These are phyloP conservation scores for Aphelenchoides fujianensis DNA, from an alignment of 1,140 invertebrate genomes.

Conservation along the genomic window DNA sequence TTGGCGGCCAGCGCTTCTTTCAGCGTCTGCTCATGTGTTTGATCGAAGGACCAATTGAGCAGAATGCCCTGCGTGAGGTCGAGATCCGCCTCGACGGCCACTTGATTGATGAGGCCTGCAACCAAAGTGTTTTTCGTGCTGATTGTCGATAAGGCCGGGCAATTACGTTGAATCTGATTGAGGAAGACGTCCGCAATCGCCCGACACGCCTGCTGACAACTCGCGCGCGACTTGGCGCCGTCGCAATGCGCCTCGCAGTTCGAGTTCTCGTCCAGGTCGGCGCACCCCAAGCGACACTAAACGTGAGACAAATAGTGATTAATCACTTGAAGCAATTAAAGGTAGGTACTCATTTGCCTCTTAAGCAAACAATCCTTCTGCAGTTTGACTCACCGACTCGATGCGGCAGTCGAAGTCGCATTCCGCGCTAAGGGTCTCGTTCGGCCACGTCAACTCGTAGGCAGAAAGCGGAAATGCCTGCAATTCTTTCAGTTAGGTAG, in stretches of 20 bases:
- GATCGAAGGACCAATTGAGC: slow-evolving; percentile 48
- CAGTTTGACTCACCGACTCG: slow-evolving; percentile 44
- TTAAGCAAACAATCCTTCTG: neutral
- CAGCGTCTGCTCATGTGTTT: slow-evolving; percentile 25
- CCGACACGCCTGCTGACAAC: slow-evolving; percentile 48
- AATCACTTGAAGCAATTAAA: no score
- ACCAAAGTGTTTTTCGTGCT: neutral
- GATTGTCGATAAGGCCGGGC: slow-evolving; percentile 8
- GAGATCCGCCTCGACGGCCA: slow-evolving; percentile 35
- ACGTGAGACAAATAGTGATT: no score
- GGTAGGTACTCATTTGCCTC: neutral
- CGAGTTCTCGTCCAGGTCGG: slow-evolving; percentile 44
- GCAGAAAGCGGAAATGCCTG: slow-evolving; percentile 37
- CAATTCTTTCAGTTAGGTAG: neutral
- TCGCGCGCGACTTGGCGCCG: slow-evolving; percentile 13
- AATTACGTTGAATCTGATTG: slow-evolving; percentile 45
- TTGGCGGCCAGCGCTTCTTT: slow-evolving; percentile 46
- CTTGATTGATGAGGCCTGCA: slow-evolving; percentile 42
- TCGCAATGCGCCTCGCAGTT: slow-evolving; percentile 41
- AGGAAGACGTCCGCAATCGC: slow-evolving; percentile 48
- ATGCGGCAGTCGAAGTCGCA: slow-evolving; percentile 49
- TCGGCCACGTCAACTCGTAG: slow-evolving; percentile 33
- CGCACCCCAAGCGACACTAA: slow-evolving; percentile 41
- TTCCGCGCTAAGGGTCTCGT: slow-evolving; percentile 16
- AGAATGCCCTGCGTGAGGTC: slow-evolving; percentile 33